Evolutionary conservation across 2,113 vertebrate genomes (phyloP).

Genomic region (Sander vitreus): DNA sequence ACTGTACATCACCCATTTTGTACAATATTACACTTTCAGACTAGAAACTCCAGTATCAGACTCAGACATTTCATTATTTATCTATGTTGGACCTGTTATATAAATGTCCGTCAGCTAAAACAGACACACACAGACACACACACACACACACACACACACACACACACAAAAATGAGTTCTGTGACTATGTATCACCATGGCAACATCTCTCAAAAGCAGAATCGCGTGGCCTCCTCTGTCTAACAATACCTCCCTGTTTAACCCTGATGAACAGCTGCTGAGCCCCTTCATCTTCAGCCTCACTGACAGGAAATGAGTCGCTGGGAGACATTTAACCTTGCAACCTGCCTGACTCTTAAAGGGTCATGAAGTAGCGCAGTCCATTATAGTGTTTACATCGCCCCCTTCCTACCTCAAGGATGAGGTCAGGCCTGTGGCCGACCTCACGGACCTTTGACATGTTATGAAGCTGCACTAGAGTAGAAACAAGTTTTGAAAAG

Average conservation of each 20-base stretch:
- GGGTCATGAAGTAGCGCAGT: slow-evolving; percentile 58
- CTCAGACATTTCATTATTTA: not conserved
- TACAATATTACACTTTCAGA: not conserved
- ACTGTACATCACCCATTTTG: not conserved
- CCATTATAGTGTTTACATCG: slow-evolving; percentile 63
- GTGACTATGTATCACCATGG: slow-evolving; percentile 45
- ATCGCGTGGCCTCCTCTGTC: slow-evolving; percentile 44
- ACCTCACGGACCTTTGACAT: slow-evolving; percentile 30
- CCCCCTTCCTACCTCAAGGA: slow-evolving; percentile 38
- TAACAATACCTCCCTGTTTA: slow-evolving; percentile 75
- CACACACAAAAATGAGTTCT: slow-evolving; percentile 11
- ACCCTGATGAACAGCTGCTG: slow-evolving; percentile 73
- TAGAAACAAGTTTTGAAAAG: not conserved
- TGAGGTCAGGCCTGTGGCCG: slow-evolving; percentile 14
- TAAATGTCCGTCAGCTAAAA: slow-evolving; percentile 3
- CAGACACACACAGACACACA: not conserved
- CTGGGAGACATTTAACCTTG: slow-evolving; percentile 70
- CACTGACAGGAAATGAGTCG: slow-evolving; percentile 79
- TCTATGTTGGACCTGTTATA: not conserved
- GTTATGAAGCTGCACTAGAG: not conserved
- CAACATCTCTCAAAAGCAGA: slow-evolving; percentile 45
- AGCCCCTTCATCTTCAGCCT: slow-evolving; percentile 59
- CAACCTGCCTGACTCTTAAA: slow-evolving; percentile 41
- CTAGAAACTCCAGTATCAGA: not conserved
- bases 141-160: not conserved